Percentiles rank a stretch among this genome's conserved stretches.
Conservation (phyloP, 2,797 vertebrate genomes). For the Saxicola maurus region DNA sequence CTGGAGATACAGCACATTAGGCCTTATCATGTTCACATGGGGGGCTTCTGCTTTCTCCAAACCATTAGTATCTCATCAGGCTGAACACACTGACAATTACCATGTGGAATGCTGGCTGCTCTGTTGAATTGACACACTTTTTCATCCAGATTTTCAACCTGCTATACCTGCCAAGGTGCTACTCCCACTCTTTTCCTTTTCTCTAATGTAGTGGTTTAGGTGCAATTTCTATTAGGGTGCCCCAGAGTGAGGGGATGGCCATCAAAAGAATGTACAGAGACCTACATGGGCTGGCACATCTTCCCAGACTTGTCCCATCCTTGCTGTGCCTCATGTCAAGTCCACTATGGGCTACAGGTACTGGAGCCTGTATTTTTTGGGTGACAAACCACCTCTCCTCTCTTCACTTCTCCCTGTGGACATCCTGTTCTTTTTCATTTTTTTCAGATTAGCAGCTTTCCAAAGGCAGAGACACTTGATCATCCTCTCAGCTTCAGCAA, state of each 20-base stretch:
- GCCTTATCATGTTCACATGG: neutral
- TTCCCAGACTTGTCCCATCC: neutral
- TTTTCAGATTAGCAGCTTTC: neutral
- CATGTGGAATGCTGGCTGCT: neutral
- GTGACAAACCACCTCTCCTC: neutral
- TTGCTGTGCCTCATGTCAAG: neutral
- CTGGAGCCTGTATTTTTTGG: neutral
- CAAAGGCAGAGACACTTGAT: conserved; percentile 3
- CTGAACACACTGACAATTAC: neutral
- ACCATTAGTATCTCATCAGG: neutral
- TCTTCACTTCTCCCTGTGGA: neutral
- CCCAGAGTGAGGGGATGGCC: neutral
- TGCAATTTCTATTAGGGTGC: neutral
- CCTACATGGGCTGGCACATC: neutral
- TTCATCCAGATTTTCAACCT: neutral
- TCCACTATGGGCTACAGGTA: neutral
- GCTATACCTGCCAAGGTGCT: neutral
- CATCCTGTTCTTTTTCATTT: neutral
- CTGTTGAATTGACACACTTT: neutral
- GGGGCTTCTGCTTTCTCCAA: neutral
- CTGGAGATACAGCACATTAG: neutral
- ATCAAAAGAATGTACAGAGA: neutral
- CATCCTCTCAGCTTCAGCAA: neutral
- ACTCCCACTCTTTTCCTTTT: neutral
- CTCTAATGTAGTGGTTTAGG: neutral